These are phyloP conservation scores for Bombus affinis DNA, from an alignment of 1,140 invertebrate genomes.

Conservation along the genomic window DNA sequence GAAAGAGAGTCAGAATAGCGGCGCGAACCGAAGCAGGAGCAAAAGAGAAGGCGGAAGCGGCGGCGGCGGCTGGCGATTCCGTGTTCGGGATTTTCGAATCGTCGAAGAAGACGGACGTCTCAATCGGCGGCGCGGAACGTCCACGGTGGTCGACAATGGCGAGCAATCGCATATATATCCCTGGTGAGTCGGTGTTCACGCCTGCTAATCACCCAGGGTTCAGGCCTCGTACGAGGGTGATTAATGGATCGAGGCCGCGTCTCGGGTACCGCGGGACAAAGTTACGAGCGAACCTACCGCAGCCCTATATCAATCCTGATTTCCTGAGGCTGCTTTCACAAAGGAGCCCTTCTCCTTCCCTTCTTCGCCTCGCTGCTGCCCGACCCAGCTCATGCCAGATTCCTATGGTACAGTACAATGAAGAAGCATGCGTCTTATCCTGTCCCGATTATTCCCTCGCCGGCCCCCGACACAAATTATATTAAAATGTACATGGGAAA, in stretches of 20 bases:
- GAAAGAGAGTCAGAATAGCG: background rate
- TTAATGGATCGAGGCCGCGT: slow-evolving; percentile 68
- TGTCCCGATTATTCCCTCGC: slow-evolving; percentile 57
- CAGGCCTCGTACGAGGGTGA: slow-evolving; percentile 66
- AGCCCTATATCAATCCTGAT: slow-evolving; percentile 74
- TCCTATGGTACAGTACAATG: slow-evolving; percentile 62
- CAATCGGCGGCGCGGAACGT: slow-evolving; percentile 63
- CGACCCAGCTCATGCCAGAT: slow-evolving; percentile 42
- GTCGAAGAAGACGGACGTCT: slow-evolving; percentile 68
- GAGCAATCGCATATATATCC: slow-evolving; percentile 67
- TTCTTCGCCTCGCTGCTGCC: slow-evolving; percentile 4
- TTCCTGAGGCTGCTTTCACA: slow-evolving; percentile 68
- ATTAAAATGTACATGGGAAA: slow-evolving; percentile 58
- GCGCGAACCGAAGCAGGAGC: no score
- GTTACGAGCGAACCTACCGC: slow-evolving; percentile 74
- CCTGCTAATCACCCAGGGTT: slow-evolving; percentile 72
- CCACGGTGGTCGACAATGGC: slow-evolving; percentile 70
- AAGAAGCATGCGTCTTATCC: slow-evolving; percentile 61
- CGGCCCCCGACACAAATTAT: slow-evolving; percentile 57
- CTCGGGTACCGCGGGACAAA: slow-evolving; percentile 64
- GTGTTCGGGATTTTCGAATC: slow-evolving; percentile 62
- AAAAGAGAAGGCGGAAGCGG: slow-evolving; percentile 11
- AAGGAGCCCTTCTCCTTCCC: slow-evolving; percentile 60
- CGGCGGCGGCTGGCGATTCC: slow-evolving; percentile 4
- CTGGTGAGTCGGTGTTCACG: slow-evolving; percentile 69